Evolutionary conservation across 2,797 vertebrate species (phyloP), one percentile per base, ranked within the genome.

Genomic region (Benthosema pterotum): DNA sequence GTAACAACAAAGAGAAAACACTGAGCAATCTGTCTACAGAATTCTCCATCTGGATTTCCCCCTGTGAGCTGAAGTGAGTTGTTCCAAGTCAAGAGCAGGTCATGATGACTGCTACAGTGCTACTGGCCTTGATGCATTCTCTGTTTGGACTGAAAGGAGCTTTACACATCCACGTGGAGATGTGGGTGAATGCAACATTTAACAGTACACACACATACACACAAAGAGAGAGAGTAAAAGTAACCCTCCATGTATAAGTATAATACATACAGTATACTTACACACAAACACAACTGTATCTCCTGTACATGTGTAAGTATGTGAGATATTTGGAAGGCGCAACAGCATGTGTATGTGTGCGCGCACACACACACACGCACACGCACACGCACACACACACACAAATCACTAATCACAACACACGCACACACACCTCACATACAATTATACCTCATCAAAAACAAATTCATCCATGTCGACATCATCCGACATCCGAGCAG

Each of bases 401-500:
- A n/a, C n/a, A n/a, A n/a, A n/a, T n/a, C n/a, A n/a, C n/a, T n/a
- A n/a, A n/a, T n/a, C 8, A 49, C 79, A n/a, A n/a, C n/a, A n/a
- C n/a, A n/a, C n/a, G n/a, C n/a, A 4, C 19, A 22, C 7, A 74
- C 92, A 64, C 93, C n/a, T n/a, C n/a, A n/a, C n/a, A n/a, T n/a
- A n/a, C n/a, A n/a, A n/a, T n/a, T n/a, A n/a, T n/a, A 97, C 97
- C 93, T 98, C 94, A 88, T 95, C 89, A 86, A 94, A 93, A 0
- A 74, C 72, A 83, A 97, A 97, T 76, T 94, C 90, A 45, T 96
- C 92, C 82, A 95, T 65, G 85, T 97, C 90, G 77, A 96, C 90
- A 91, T 95, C 94, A 90, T 95, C 94, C 43, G 94, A 96, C 90
- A 85, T 93, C 86, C 61, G 88, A 85, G 65, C n/a, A n/a, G 91